These are phyloP conservation scores for Clamator glandarius DNA, from an alignment of 2,797 vertebrate genomes.

Conservation along the genomic window DNA sequence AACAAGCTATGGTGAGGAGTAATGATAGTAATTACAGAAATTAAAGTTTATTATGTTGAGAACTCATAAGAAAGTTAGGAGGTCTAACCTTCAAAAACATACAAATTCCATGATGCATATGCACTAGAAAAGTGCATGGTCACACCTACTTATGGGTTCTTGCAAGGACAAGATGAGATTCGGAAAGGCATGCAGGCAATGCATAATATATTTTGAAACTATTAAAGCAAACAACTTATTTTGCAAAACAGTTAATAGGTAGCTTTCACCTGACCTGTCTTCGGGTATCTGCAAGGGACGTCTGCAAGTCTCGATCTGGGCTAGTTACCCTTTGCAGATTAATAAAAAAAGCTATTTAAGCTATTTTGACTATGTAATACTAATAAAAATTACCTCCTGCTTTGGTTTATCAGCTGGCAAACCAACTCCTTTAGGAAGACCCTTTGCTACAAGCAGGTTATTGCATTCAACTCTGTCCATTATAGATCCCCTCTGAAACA, in stretches of 20 bases:
- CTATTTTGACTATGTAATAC: not conserved
- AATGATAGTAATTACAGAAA: not conserved
- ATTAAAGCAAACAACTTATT: not conserved
- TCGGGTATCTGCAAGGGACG: not conserved
- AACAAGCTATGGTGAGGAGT: not conserved
- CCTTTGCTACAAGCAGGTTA: not conserved
- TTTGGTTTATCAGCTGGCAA: not conserved
- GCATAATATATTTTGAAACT: not conserved
- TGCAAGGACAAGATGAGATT: not conserved
- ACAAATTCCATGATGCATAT: not conserved
- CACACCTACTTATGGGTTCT: not conserved
- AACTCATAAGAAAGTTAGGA: not conserved
- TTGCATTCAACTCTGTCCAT: not conserved
- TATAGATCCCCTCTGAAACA: not conserved
- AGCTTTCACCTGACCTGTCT: not conserved
- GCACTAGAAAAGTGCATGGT: not conserved
- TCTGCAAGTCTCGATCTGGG: not conserved
- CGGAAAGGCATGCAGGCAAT: not conserved
- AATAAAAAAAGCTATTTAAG: not conserved
- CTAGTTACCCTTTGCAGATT: not conserved
- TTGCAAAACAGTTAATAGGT: not conserved
- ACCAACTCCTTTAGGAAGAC: not conserved
- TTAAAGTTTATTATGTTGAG: not conserved
- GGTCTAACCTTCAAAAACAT: not conserved
- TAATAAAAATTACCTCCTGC: not conserved